Evolutionary conservation across 2,797 vertebrate genomes (phyloP), one percentile per base, ranked within the genome.

Genomic region (Enteromius paludinosus): DNA sequence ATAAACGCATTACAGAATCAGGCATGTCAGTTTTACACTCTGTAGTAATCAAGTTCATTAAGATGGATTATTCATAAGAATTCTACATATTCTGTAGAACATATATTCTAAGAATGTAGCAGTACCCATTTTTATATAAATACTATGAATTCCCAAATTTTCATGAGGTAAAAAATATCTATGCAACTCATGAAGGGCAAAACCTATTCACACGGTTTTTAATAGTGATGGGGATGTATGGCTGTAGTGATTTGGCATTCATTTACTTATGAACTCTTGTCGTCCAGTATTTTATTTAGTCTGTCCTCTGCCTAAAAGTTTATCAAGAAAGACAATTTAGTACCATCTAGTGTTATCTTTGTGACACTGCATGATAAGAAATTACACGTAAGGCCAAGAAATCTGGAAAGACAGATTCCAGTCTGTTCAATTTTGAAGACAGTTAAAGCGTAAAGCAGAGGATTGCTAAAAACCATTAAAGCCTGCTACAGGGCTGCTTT

Each of bases 281-380:
- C 35, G 14, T 80, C 35, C 15, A 61, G 12, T 68, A 8, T 49
- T 65, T 35, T 78, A 35, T 52, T 12, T 14, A 49, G 35, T 25
- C 3, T 54, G 23, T 54, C 25, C 52, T 33, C 9, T 45, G 9
- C 66, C 25, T 45, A 11, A 5, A 52, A 65, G 12, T 41, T 15
- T 4, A 33, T 4, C 28, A 17, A 49, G 33, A 45, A 69, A 70
- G 56, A 79, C 28, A 61, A 15, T 79, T 85, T 85, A 84, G 74
- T 83, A 77, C 85, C 87, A 84, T 82, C 85, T 88, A 86, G 87
- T 69, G 85, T 69, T 17, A 20, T 47, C n/a, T 78, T 25, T 56
- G 18, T 70, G 62, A 79, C 35, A 81, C 78, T 73, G 78, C 87
- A 87, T 17, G 43, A 47, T 78, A 52, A 23, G 0, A 65, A 52